phyloP scores from a whole-genome alignment of 37 sponge, comb jelly and placozoan species.

The Theonella swinhoei region DNA sequence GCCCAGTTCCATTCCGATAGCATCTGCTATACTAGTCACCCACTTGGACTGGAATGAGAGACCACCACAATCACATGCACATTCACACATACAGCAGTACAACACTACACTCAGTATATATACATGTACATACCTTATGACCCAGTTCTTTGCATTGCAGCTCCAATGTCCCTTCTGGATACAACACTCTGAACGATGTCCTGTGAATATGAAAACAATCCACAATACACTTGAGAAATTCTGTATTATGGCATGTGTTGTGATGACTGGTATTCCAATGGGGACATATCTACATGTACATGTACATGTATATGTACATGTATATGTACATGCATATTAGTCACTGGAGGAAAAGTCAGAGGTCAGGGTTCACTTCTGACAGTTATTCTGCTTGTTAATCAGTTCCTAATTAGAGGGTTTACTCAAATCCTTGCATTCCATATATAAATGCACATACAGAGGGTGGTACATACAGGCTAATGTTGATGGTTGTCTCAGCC shows the following conservation, averaged over 20 bases:
- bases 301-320: too few species aligned
- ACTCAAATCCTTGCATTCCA: too few species aligned
- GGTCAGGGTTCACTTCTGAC: constrained; percentile 67
- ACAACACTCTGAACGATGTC: constrained; percentile 33
- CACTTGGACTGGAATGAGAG: constrained; percentile 63
- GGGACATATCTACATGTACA: too few species aligned
- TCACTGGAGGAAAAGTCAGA: constrained; percentile 54
- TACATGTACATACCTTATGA: constrained; percentile 24
- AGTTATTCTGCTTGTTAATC: too few species aligned
- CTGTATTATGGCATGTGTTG: too few species aligned
- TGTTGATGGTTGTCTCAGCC: constrained; percentile 12
- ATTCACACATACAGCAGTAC: not conserved
- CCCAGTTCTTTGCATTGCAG: constrained; percentile 54
- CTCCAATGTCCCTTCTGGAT: constrained; percentile 46
- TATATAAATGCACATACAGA: too few species aligned
- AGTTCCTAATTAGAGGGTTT: too few species aligned
- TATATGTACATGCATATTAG: too few species aligned
- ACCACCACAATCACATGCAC: not conserved
- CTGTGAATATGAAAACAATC: constrained; percentile 6
- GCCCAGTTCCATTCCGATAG: constrained; percentile 31
- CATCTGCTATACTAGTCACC: constrained; percentile 40
- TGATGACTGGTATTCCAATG: constrained; percentile 76
- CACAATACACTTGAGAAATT: too few species aligned
- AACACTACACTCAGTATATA: not conserved
- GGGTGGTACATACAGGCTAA: too few species aligned